phyloP scores from a whole-genome alignment of 2,888 invertebrate species.

The Geophilus truncorum region DNA sequence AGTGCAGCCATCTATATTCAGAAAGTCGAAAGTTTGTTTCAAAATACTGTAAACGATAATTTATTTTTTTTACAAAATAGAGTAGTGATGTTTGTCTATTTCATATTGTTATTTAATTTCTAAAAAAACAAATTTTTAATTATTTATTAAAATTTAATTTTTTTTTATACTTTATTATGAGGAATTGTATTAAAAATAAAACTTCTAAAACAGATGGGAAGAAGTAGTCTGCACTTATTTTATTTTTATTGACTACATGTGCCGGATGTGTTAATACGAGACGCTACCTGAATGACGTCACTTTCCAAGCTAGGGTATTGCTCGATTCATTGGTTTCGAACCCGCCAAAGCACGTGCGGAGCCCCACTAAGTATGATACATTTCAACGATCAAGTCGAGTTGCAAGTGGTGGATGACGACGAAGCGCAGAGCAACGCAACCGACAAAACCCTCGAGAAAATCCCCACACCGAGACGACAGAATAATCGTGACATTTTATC shows the following conservation, averaged over 20 bases:
- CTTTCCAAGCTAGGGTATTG: not conserved
- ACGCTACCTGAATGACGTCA: conserved; percentile 1
- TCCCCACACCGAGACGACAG: not conserved
- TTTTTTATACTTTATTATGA: not conserved
- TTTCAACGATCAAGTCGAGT: conserved; percentile 6
- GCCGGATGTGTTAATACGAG: conserved; percentile 8
- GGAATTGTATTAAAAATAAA: conserved; percentile 3
- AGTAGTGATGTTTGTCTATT: too few relatives aligned
- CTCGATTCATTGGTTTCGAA: not conserved
- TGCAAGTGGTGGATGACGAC: not conserved
- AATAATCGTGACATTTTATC: conserved; percentile 54
- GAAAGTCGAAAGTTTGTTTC: not conserved
- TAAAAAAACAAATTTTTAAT: not conserved
- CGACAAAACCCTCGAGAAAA: not conserved
- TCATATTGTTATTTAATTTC: too few relatives aligned
- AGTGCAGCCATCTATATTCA: conserved; percentile 5
- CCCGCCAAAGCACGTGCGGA: not conserved
- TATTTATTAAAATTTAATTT: not conserved
- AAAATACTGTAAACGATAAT: too few relatives aligned
- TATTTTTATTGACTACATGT: conserved; percentile 5
- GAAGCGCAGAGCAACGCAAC: not conserved
- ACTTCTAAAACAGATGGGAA: not conserved
- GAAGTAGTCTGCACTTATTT: not conserved
- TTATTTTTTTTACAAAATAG: too few relatives aligned
- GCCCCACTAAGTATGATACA: not conserved